phyloP scores from a whole-genome alignment of 2,113 vertebrate genomes.

The Gavialis gangeticus region DNA sequence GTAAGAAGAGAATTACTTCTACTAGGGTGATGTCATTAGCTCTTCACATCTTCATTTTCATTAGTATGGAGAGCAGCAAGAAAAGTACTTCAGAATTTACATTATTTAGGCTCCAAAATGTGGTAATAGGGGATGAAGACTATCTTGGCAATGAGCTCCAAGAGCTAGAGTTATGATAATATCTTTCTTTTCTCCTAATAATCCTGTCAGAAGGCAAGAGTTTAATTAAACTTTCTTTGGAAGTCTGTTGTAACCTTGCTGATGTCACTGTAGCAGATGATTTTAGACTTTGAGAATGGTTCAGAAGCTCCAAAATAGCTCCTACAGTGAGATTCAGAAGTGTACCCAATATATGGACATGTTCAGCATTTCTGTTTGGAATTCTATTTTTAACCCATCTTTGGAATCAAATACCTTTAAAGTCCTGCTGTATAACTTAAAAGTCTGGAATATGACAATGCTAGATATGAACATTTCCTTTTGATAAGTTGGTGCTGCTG shows the following conservation, averaged over 20 bases:
- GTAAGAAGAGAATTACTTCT: not conserved
- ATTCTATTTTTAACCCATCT: not conserved
- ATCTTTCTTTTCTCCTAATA: not conserved
- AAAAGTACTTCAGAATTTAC: not conserved
- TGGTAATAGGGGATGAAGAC: not conserved
- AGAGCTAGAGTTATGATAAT: not conserved
- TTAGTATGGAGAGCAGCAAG: not conserved
- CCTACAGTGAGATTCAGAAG: not conserved
- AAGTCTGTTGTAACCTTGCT: not conserved
- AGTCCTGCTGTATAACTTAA: not conserved
- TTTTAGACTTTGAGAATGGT: not conserved
- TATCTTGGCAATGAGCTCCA: not conserved
- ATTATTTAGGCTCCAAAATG: not conserved
- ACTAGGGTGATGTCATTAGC: not conserved
- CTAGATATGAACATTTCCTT: not conserved
- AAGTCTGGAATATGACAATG: not conserved
- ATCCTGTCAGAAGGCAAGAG: not conserved
- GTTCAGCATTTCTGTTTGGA: not conserved
- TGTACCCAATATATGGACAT: not conserved
- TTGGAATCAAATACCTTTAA: not conserved
- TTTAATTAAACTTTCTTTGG: not conserved
- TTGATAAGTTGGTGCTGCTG: not conserved
- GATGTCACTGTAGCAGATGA: not conserved
- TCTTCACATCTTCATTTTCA: not conserved
- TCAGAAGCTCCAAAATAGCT: not conserved